Conservation (phyloP, 2,888 invertebrate genomes). For the Sarcophaga subvicina region DNA sequence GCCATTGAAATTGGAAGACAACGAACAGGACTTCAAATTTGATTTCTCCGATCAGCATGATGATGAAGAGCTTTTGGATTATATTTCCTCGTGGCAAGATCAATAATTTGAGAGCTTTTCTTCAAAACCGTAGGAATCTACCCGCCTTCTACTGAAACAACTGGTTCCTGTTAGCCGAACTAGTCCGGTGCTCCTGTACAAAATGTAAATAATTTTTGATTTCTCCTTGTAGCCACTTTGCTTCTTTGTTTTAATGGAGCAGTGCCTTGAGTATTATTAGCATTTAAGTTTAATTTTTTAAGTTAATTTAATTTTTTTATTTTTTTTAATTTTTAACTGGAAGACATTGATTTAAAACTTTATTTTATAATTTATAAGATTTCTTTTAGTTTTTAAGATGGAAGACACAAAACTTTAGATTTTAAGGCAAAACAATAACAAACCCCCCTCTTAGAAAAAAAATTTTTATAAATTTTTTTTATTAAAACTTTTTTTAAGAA, state of each 20-base stretch:
- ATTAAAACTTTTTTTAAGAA: constrained; percentile 49
- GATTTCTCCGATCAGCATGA: constrained; percentile 90
- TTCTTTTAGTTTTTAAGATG: constrained; percentile 70
- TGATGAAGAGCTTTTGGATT: constrained; percentile 93
- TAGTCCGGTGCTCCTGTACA: constrained; percentile 69
- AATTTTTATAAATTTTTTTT: constrained; percentile 54
- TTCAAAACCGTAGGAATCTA: constrained; percentile 29
- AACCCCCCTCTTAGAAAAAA: constrained; percentile 51
- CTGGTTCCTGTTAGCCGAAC: constrained; percentile 63
- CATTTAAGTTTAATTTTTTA: constrained; percentile 66
- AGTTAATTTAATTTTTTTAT: too few relatives aligned
- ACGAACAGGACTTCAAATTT: constrained; percentile 77
- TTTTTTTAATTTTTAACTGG: constrained; percentile 71
- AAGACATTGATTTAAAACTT: constrained; percentile 81
- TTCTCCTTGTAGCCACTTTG: constrained; percentile 22
- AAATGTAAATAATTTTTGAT: constrained; percentile 70
- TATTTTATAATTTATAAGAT: constrained; percentile 26
- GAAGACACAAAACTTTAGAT: constrained; percentile 80
- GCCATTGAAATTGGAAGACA: constrained; percentile 75
- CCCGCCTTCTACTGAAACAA: constrained; percentile 64
- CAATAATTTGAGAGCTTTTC: constrained; percentile 78
- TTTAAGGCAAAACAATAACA: constrained; percentile 67
- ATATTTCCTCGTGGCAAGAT: constrained; percentile 81
- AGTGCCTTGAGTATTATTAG: constrained; percentile 77
- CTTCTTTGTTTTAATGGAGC: constrained; percentile 39